A percentile compares a stretch with the other conserved stretches of the same genome.
These are phyloP conservation scores for Notiomystis cincta DNA, from an alignment of 2,113 vertebrate genomes.

Conservation along the genomic window DNA sequence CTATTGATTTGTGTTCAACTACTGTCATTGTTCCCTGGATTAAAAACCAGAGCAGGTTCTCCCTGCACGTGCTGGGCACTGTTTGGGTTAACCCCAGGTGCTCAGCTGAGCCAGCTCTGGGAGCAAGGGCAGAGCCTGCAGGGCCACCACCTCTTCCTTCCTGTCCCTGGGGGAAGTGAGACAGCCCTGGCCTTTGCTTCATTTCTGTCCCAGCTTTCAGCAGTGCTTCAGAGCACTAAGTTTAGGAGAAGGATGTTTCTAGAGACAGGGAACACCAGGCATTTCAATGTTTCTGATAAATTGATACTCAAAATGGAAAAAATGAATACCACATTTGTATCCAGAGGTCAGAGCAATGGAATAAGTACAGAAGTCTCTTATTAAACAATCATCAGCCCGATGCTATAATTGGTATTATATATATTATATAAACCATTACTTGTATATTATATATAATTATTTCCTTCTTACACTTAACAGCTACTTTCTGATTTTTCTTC, in stretches of 20 bases:
- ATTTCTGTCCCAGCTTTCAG: neutral
- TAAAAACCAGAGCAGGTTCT: neutral
- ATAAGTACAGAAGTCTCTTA: neutral
- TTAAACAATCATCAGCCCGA: neutral
- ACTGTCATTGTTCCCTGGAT: neutral
- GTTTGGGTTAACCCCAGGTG: neutral
- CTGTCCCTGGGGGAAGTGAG: accelerated
- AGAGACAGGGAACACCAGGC: neutral
- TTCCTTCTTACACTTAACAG: neutral
- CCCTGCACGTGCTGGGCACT: neutral
- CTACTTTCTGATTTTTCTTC: neutral
- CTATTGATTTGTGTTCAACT: neutral
- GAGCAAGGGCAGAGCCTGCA: neutral
- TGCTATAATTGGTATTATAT: neutral
- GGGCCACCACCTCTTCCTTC: neutral
- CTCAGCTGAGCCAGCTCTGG: neutral
- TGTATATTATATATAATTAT: neutral
- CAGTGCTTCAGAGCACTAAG: neutral
- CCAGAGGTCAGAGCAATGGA: neutral
- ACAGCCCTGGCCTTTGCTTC: neutral
- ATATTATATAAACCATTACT: neutral
- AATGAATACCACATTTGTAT: neutral
- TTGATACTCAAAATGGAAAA: neutral
- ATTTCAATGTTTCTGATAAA: neutral
- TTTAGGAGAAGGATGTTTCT: neutral